A percentile compares a stretch with the other conserved stretches of the same genome.
Conservation (phyloP, 2,888 invertebrate genomes). For the Chrysomela aeneicollis region DNA sequence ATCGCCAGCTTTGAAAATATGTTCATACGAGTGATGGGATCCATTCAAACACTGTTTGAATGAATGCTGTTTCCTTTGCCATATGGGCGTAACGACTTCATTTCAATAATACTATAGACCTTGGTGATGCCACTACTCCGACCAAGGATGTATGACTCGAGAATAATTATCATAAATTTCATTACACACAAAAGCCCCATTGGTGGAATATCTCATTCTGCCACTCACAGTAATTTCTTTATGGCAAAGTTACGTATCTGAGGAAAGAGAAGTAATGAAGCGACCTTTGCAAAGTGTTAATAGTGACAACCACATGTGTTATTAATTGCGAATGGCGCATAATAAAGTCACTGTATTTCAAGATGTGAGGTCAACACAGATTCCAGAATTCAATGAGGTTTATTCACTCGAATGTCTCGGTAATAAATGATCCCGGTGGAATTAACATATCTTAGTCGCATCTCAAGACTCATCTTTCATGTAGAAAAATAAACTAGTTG, state of each 20-base stretch:
- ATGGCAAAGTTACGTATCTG: slow-evolving; percentile 11
- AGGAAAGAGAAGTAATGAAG: slow-evolving; percentile 15
- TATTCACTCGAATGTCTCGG: background rate
- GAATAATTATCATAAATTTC: slow-evolving; percentile 1
- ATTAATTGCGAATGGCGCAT: slow-evolving; percentile 16
- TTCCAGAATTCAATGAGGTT: background rate
- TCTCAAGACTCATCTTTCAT: background rate
- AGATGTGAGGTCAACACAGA: background rate
- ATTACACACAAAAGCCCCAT: background rate
- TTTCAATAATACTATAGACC: background rate
- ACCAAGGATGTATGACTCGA: background rate
- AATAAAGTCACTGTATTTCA: slow-evolving; percentile 15
- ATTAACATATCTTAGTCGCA: background rate
- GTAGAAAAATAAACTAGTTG: too few relatives aligned
- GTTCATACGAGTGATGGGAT: too few relatives aligned
- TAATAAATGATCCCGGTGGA: background rate
- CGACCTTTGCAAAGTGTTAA: slow-evolving; percentile 20
- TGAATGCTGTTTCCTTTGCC: background rate
- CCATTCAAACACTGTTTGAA: background rate
- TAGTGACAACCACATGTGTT: slow-evolving; percentile 21
- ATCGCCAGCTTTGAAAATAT: too few relatives aligned
- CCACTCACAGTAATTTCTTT: slow-evolving; percentile 18
- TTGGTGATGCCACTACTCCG: background rate
- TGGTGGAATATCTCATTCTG: background rate
- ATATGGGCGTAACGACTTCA: background rate